Conservation (phyloP, 2,888 invertebrate genomes). For the Protonemura montana region DNA sequence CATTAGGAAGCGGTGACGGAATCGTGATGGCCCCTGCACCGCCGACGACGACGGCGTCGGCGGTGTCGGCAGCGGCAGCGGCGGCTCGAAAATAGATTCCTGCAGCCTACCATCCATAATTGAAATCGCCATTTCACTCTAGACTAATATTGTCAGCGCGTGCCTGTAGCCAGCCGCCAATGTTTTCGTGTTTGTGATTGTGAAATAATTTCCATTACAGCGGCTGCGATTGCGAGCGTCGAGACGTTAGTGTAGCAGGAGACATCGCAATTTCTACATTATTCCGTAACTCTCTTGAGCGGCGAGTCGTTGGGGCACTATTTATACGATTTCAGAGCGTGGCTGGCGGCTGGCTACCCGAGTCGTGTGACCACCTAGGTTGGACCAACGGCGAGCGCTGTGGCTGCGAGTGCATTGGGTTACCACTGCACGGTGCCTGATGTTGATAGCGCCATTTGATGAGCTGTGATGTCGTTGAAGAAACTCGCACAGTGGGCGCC, state of each 20-base stretch:
- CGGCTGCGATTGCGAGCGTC: conserved; percentile 17
- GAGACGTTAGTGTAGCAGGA: background rate
- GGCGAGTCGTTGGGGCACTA: conserved; percentile 48
- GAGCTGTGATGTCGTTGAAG: no score
- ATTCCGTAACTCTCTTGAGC: conserved; percentile 49
- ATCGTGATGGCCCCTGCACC: background rate
- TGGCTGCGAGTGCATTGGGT: background rate
- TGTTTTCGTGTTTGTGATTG: background rate
- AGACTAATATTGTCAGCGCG: background rate
- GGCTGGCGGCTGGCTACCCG: no score
- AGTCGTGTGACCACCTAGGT: no score
- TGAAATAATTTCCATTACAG: background rate
- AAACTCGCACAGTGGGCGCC: no score
- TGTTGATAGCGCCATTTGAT: no score
- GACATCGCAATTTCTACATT: conserved; percentile 53
- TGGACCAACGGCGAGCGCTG: background rate
- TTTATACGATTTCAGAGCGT: background rate
- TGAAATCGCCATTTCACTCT: background rate
- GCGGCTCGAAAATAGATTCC: background rate
- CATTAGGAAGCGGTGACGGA: background rate
- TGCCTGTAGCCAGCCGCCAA: background rate
- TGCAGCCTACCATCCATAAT: background rate
- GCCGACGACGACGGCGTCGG: background rate
- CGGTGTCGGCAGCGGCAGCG: background rate
- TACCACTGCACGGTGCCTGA: background rate